phyloP scores from a whole-genome alignment of 2,797 vertebrate species.

The Pogoniulus pusillus region DNA sequence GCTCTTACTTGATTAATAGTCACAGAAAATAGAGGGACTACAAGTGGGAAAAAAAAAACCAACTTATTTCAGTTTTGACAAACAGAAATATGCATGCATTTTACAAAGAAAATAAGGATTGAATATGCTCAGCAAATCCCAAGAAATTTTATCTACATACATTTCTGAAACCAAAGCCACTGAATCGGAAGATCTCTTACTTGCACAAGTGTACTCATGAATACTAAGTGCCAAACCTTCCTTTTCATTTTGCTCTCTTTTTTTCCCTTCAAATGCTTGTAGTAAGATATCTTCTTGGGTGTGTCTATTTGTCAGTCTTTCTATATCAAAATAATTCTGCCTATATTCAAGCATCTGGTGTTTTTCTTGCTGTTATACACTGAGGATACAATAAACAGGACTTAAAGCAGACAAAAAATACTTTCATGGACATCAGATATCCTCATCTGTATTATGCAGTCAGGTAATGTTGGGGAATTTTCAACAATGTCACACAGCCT shows the following conservation, averaged over 20 bases:
- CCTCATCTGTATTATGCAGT: not conserved
- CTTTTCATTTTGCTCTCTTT: not conserved
- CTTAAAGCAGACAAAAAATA: not conserved
- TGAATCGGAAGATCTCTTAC: constrained; percentile 16
- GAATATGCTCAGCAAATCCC: not conserved
- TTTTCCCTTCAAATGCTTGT: not conserved
- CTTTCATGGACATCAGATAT: not conserved
- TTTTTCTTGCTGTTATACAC: not conserved
- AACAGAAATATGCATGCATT: not conserved
- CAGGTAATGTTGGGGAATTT: not conserved
- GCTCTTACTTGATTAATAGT: constrained; percentile 11
- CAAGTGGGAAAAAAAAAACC: not conserved
- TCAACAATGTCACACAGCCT: not conserved
- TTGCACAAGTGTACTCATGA: not conserved
- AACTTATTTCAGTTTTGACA: constrained; percentile 12
- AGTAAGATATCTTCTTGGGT: not conserved
- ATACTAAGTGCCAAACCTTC: not conserved
- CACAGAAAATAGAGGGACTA: not conserved
- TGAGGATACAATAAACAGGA: not conserved
- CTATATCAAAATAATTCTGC: not conserved
- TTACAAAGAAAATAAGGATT: not conserved
- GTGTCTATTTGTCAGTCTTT: not conserved
- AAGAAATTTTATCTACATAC: not conserved
- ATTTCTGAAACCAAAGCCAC: not conserved
- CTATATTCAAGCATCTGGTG: not conserved